phyloP scores from a whole-genome alignment of 2,797 vertebrate genomes.

The Rhynchotus rufescens region DNA sequence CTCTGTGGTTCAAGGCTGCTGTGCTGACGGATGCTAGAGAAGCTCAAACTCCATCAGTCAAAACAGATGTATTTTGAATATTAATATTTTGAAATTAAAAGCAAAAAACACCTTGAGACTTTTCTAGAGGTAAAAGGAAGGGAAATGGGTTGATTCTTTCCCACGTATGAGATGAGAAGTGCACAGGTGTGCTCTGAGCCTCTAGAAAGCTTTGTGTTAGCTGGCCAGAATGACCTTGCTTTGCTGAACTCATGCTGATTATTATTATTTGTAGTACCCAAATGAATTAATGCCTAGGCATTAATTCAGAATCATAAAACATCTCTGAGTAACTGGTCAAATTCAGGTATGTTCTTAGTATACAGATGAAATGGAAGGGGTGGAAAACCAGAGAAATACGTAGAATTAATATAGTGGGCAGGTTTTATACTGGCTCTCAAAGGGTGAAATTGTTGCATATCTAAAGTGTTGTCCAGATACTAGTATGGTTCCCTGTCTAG shows the following conservation, averaged over 20 bases:
- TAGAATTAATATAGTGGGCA: rapidly evolving
- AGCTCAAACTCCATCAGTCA: neutral
- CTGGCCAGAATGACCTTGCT: neutral
- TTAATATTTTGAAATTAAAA: neutral
- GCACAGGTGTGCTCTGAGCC: rapidly evolving
- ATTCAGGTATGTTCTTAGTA: neutral
- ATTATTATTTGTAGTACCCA: neutral
- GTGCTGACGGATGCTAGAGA: neutral
- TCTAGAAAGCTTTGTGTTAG: neutral
- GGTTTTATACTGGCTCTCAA: neutral
- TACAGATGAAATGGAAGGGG: neutral
- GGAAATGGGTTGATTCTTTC: neutral
- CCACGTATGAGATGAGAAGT: rapidly evolving
- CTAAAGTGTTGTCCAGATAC: rapidly evolving
- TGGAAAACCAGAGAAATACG: neutral
- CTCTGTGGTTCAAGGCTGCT: neutral
- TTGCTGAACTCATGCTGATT: neutral
- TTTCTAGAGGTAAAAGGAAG: neutral
- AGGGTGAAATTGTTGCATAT: neutral
- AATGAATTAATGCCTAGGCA: rapidly evolving
- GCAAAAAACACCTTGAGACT: neutral
- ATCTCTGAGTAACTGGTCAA: rapidly evolving
- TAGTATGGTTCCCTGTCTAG: neutral
- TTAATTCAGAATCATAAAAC: neutral
- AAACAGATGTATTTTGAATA: neutral